Conservation (phyloP, 92 coral and sea anemone genomes). For the Isaurus tuberculatus region DNA sequence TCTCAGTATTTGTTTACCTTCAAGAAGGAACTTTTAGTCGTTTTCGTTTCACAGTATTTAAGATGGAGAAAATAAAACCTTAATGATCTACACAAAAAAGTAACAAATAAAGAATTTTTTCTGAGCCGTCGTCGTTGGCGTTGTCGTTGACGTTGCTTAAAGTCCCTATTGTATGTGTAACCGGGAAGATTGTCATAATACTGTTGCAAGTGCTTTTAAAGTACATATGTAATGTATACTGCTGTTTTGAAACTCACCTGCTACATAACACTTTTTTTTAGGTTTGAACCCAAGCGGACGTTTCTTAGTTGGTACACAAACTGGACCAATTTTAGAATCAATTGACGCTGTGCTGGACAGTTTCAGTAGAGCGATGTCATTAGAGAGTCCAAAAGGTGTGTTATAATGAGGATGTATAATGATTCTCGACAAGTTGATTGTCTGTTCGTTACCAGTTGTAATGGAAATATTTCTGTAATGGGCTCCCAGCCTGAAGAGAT, state of each 20-base stretch:
- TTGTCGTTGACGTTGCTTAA: too few species aligned
- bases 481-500: conserved; percentile 25
- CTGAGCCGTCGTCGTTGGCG: too few species aligned
- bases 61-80: too few species aligned
- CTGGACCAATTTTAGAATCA: background rate
- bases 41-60: too few species aligned
- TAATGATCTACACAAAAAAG: too few species aligned
- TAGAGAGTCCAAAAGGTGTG: conserved; percentile 13
- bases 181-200: too few species aligned
- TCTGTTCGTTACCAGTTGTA: conserved; percentile 14
- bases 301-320: background rate
- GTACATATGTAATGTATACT: background rate
- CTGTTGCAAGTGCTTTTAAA: too few species aligned
- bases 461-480: background rate
- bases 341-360: conserved; percentile 24
- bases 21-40: too few species aligned
- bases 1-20: too few species aligned
- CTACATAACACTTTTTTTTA: conserved; percentile 5
- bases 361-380: conserved; percentile 19
- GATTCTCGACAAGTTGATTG: background rate
- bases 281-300: background rate
- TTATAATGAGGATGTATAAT: conserved; percentile 5
- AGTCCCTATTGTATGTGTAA: too few species aligned
- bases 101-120: too few species aligned
- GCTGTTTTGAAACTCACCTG: conserved; percentile 1